Evolutionary conservation across 1,140 invertebrate genomes (phyloP).

Genomic region (Pogonomyrmex barbatus): DNA sequence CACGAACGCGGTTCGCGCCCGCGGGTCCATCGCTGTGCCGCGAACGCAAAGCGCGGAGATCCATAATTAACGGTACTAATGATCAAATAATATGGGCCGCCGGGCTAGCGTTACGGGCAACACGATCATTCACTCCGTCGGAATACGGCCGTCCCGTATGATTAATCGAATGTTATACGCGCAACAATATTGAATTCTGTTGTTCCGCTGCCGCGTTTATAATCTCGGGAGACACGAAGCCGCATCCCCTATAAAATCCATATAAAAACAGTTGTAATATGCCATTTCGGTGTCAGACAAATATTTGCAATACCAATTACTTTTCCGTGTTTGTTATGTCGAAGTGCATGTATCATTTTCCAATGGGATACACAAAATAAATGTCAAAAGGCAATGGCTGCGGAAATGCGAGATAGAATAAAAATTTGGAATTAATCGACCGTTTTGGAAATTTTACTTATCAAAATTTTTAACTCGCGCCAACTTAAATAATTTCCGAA

Average conservation of each 20-base stretch:
- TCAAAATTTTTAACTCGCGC: background rate
- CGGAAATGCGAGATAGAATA: background rate
- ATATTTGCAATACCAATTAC: conserved; percentile 38
- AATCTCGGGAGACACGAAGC: conserved; percentile 35
- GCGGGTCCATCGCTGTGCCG: background rate
- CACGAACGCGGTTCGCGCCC: background rate
- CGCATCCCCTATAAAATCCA: background rate
- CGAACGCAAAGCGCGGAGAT: conserved; percentile 32
- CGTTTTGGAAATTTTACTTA: background rate
- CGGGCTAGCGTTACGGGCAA: conserved; percentile 24
- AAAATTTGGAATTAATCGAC: background rate
- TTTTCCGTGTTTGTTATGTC: conserved; percentile 8
- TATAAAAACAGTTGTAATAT: conserved; percentile 26
- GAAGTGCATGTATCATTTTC: background rate
- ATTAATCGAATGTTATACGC: conserved; percentile 57
- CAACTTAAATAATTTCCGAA: background rate
- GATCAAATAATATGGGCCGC: conserved; percentile 56
- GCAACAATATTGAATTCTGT: conserved; percentile 58
- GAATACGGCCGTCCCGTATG: conserved; percentile 21
- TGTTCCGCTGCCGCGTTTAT: conserved; percentile 16
- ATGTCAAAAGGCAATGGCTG: background rate
- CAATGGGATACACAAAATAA: background rate
- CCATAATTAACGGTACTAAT: conserved; percentile 60
- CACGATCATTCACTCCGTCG: conserved; percentile 54
- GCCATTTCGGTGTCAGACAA: background rate